These are phyloP conservation scores for Xylocampa areola DNA, from an alignment of 2,888 invertebrate genomes.

Conservation along the genomic window DNA sequence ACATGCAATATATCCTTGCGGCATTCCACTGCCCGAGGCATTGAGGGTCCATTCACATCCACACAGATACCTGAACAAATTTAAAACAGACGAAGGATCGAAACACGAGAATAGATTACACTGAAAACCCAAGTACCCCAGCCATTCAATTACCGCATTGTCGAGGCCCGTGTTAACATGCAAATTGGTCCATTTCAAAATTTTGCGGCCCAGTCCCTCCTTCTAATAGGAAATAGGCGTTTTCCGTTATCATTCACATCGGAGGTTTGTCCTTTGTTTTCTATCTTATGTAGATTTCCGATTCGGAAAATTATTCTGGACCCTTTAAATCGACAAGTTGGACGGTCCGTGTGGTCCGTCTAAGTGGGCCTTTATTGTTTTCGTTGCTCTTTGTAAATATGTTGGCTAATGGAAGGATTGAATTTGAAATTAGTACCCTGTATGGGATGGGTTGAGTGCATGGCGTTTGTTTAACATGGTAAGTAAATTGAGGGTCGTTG, in stretches of 20 bases:
- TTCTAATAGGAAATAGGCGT: constrained; percentile 82
- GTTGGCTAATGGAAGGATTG: constrained; percentile 39
- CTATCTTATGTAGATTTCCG: constrained; percentile 72
- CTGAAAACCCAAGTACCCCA: constrained; percentile 59
- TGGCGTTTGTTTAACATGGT: constrained; percentile 14
- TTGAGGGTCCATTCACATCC: constrained; percentile 2
- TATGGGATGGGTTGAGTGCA: constrained; percentile 6
- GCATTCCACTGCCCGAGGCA: constrained; percentile 20
- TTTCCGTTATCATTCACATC: constrained; percentile 80
- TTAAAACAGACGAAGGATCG: constrained; percentile 72
- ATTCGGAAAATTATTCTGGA: constrained; percentile 69
- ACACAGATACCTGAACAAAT: constrained; percentile 58
- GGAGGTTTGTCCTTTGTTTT: constrained; percentile 75
- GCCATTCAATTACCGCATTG: constrained; percentile 82
- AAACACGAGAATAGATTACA: constrained; percentile 73
- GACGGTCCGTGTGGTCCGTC: constrained; percentile 45
- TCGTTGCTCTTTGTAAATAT: constrained; percentile 56
- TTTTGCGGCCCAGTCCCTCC: constrained; percentile 73
- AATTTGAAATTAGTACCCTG: constrained; percentile 27
- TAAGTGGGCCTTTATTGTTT: constrained; percentile 55
- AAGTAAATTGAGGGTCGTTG: constrained; percentile 18
- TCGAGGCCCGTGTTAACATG: constrained; percentile 80
- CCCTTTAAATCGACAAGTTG: constrained; percentile 72
- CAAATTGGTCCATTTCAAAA: constrained; percentile 82
- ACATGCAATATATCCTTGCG: constrained; percentile 4